Conservation (phyloP, 2,888 invertebrate genomes). For the Rhagonycha lutea region DNA sequence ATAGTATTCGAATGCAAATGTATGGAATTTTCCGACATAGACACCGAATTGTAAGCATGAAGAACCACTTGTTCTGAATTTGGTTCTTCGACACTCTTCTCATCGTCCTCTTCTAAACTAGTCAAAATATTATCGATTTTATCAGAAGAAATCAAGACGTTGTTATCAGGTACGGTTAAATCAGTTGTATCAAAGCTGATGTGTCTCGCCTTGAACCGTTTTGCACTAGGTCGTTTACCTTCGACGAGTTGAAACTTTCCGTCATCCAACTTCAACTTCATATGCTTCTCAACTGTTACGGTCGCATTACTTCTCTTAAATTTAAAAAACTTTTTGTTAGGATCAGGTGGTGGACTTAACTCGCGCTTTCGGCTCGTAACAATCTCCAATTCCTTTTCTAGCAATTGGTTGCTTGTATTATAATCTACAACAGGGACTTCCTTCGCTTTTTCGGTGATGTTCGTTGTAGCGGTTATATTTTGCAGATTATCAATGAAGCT, state of each 20-base stretch:
- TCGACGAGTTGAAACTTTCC: conserved; percentile 44
- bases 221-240: conserved; percentile 24
- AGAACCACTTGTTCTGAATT: conserved; percentile 38
- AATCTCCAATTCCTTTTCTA: conserved; percentile 7
- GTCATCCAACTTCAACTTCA: conserved; percentile 50
- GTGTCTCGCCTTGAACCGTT: conserved; percentile 13
- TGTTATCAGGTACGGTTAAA: conserved; percentile 39
- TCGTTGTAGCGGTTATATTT: conserved; percentile 15
- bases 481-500: conserved; percentile 39
- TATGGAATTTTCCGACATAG: conserved; percentile 42
- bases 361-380: conserved; percentile 14
- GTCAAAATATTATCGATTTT: conserved; percentile 37
- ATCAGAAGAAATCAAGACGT: conserved; percentile 37
- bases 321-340: conserved; percentile 55
- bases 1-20: conserved; percentile 31
- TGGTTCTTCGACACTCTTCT: conserved; percentile 6
- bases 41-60: conserved; percentile 38
- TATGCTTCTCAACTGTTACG: conserved; percentile 51
- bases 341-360: conserved; percentile 33
- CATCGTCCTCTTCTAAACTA: conserved; percentile 50
- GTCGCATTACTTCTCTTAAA: conserved; percentile 39
- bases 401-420: neutral
- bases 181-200: conserved; percentile 48
- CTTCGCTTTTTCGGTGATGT: neutral
- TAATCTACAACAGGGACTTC: neutral